Conservation (phyloP, 2,113 vertebrate species). For the Ophiodon elongatus region DNA sequence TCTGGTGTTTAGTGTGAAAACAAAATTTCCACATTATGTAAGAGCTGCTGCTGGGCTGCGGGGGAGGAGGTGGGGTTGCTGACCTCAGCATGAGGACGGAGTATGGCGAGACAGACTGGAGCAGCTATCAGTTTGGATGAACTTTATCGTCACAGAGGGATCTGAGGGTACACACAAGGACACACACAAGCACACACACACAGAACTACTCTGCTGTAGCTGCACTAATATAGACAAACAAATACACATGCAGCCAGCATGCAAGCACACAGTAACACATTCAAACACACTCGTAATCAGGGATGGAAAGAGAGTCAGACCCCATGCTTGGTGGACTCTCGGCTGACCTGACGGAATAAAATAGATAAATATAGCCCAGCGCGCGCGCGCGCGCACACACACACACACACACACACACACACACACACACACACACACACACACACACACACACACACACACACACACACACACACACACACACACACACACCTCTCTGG, state of each 20-base stretch:
- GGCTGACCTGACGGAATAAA: slow-evolving; percentile 38
- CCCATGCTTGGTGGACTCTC: neutral
- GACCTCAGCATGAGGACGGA: slow-evolving; percentile 50
- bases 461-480: slow-evolving; percentile 4
- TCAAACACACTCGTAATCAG: neutral
- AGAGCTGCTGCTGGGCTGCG: slow-evolving; percentile 38
- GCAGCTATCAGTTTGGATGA: slow-evolving; percentile 29
- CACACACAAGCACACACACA: neutral
- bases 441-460: neutral
- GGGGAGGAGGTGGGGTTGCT: neutral
- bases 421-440: neutral
- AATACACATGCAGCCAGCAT: neutral
- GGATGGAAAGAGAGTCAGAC: slow-evolving; percentile 7
- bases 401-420: neutral
- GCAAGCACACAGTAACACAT: neutral
- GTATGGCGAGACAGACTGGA: slow-evolving; percentile 42
- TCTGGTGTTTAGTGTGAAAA: slow-evolving; percentile 11
- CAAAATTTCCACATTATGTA: slow-evolving; percentile 39
- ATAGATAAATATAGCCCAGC: slow-evolving; percentile 28
- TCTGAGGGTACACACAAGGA: no score
- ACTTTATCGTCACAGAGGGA: slow-evolving; percentile 20
- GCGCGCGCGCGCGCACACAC: no score
- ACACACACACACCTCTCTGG: neutral
- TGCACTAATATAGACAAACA: neutral
- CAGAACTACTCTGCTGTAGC: neutral